Conservation (phyloP, 1,140 invertebrate genomes). For the Drosophila lacteicornis region DNA sequence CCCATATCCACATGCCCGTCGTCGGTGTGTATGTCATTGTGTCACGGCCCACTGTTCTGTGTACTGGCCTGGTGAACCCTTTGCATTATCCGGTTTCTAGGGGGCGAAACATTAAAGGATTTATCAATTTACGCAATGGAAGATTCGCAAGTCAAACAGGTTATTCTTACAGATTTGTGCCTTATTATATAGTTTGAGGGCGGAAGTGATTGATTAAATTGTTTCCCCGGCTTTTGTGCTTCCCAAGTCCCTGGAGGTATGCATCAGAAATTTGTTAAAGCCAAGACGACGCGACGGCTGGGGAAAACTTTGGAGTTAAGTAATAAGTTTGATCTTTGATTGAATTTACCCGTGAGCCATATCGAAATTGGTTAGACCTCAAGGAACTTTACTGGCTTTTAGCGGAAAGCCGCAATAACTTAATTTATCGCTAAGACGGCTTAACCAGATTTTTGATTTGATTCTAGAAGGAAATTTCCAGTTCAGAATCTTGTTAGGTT, state of each 20-base stretch:
- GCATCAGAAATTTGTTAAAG: background rate
- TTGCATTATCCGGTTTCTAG: constrained; percentile 22
- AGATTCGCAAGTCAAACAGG: constrained; percentile 36
- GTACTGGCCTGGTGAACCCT: constrained; percentile 14
- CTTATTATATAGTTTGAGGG: constrained; percentile 34
- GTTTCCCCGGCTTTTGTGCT: constrained; percentile 20
- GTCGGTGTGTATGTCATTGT: constrained; percentile 28
- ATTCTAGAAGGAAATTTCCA: no score
- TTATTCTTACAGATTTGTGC: constrained; percentile 51
- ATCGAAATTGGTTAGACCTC: constrained; percentile 15
- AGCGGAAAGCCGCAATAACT: background rate
- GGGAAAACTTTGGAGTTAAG: constrained; percentile 26
- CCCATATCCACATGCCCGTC: constrained; percentile 1
- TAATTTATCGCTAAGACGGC: constrained; percentile 2
- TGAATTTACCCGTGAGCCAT: constrained; percentile 15
- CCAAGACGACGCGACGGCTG: background rate
- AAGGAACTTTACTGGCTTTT: constrained; percentile 4
- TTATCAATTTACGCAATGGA: constrained; percentile 76
- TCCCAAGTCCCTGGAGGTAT: constrained; percentile 7
- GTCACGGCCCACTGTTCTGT: constrained; percentile 14
- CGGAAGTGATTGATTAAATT: constrained; percentile 71
- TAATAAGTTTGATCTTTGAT: constrained; percentile 41
- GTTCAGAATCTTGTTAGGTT: no score
- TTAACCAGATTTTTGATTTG: background rate
- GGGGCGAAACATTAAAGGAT: constrained; percentile 69